Evolutionary conservation across 2,113 vertebrate species (phyloP), one percentile per base, ranked within the genome.

Genomic region (Microtus ochrogaster): DNA sequence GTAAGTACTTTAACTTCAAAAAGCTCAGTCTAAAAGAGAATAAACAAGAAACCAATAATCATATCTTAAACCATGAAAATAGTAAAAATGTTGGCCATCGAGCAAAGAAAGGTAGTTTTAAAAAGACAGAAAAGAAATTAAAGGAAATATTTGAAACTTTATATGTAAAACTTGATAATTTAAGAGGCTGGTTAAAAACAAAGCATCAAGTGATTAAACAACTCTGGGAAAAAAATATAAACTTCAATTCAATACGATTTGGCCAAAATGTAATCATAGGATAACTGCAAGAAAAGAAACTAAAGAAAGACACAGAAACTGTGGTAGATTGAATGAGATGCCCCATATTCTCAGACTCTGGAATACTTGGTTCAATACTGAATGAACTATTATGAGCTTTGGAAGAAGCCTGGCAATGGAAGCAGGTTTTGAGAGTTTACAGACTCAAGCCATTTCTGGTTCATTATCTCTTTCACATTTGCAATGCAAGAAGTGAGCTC

Each of bases 171-270:
- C 14, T 65, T 74, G 65, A 49, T 96, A 73, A 84, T 76, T 89
- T 68, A 96, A 65, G 52, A 72, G 22, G 13, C 36, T 55, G 3
- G 70, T 17, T 95, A n/a, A 87, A n/a, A 14, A 93, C 24, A 68
- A 82, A 92, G 4, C 61, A 95, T 73, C 4, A 96, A 84, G 24
- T 77, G n/a, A 65, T 22, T 7, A 88, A 84, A 92, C 19, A 68
- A 78, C 36, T 97, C 30, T n/a, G 89, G 58, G 73, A 68, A 47
- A 28, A 28, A 92, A 72, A 16, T 22, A 90, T 76, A 30, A 91
- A 91, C 13, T 82, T 86, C 39, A 89, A 47, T 84, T 65, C 33
- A 52, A 52, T 90, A 88, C 83, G 39, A 76, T 88, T 76, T 91
- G 58, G 36, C 92, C 30, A 89, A 36, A 63, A 44, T 1, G 12